Percentiles rank a stretch among this genome's conserved stretches.
Evolutionary conservation across 2,888 invertebrate species (phyloP).

Genomic region (Scaptomyza parva): DNA sequence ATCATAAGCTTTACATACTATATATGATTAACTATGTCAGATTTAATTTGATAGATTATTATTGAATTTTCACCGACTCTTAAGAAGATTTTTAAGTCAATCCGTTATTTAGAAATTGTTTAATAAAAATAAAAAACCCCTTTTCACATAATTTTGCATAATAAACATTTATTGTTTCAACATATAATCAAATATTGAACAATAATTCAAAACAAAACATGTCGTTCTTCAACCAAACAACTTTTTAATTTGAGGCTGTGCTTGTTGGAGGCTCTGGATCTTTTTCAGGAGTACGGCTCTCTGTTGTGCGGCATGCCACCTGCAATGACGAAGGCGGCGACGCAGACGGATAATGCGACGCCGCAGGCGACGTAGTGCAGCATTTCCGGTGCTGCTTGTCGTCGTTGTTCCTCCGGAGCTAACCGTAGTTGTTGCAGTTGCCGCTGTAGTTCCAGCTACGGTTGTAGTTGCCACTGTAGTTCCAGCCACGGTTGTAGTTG

Average conservation of each 20-base stretch:
- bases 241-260: conserved; percentile 7
- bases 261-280: conserved; percentile 14
- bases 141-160: conserved; percentile 1
- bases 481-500: not conserved
- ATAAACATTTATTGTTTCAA: conserved; percentile 17
- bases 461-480: not conserved
- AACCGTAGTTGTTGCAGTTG: not conserved
- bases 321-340: not conserved
- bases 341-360: conserved; percentile 6
- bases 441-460: not conserved
- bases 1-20: no score
- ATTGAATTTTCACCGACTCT: no score
- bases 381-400: no score
- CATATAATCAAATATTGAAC: not conserved
- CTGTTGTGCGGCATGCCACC: not conserved
- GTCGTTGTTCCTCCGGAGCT: no score
- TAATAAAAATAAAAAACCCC: no score
- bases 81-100: no score
- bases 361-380: conserved; percentile 10
- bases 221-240: conserved; percentile 16
- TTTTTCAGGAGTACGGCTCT: not conserved
- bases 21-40: no score
- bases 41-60: no score
- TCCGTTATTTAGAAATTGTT: no score
- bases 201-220: not conserved